A percentile compares a stretch with the other conserved stretches of the same genome.
These are phyloP conservation scores for Rhopalosiphum maidis DNA, from an alignment of 1,140 invertebrate genomes.

Conservation along the genomic window DNA sequence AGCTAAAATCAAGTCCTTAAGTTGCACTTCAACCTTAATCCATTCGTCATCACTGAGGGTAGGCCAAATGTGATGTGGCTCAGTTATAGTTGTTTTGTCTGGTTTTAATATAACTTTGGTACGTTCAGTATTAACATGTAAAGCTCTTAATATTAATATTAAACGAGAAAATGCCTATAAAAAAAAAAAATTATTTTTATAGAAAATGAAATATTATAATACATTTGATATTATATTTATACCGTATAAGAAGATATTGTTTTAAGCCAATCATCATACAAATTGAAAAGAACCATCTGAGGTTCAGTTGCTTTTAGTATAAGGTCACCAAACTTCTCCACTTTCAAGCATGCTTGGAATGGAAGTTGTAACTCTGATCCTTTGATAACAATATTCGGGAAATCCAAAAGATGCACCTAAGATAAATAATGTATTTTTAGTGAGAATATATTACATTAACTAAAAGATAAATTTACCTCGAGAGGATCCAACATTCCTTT, in stretches of 20 bases:
- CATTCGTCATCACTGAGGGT: slow-evolving; percentile 97
- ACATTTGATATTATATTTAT: slow-evolving; percentile 60
- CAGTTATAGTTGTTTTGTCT: slow-evolving; percentile 98
- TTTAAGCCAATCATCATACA: slow-evolving; percentile 99
- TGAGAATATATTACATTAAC: not conserved
- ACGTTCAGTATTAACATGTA: slow-evolving; percentile 98
- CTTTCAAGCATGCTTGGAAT: slow-evolving; percentile 98
- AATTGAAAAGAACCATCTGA: slow-evolving; percentile 99
- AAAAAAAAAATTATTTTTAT: slow-evolving; percentile 51
- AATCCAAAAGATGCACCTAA: slow-evolving; percentile 93
- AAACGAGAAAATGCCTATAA: slow-evolving; percentile 91
- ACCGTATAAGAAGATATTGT: slow-evolving; percentile 92
- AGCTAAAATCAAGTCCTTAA: slow-evolving; percentile 97
- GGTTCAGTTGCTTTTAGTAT: slow-evolving; percentile 99
- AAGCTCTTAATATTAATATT: slow-evolving; percentile 93
- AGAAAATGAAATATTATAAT: not conserved
- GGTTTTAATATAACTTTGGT: slow-evolving; percentile 97
- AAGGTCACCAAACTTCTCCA: slow-evolving; percentile 99
- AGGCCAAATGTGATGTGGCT: slow-evolving; percentile 99
- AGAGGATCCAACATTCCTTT: slow-evolving; percentile 99
- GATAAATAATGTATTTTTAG: slow-evolving; percentile 45
- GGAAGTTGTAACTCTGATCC: slow-evolving; percentile 96
- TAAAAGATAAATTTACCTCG: slow-evolving; percentile 67
- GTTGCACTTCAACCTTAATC: slow-evolving; percentile 98
- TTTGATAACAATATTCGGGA: slow-evolving; percentile 99